Evolutionary conservation across 2,113 vertebrate species (phyloP), one percentile per base, ranked within the genome.

Genomic region (Rhynchomys soricoides): DNA sequence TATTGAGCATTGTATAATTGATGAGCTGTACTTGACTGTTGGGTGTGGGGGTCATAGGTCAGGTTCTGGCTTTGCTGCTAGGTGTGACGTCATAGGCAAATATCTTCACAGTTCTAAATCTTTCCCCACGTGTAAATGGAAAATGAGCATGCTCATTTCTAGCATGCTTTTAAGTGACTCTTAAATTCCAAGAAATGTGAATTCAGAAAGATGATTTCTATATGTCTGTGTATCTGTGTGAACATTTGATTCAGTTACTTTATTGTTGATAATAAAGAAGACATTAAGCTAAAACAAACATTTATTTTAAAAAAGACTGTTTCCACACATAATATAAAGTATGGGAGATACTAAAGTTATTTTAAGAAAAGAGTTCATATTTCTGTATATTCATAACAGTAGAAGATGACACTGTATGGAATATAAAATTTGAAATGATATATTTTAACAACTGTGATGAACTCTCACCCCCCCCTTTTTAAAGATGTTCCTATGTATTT

Each of bases 311-410:
- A 95, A 66, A 37, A 64, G 8, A 2, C 16, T 16, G 1, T 91
- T 91, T 90, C 29, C 15, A 52, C 4, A 77, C n/a, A 87, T 68
- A 87, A 24, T 5, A 45, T 81, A 48, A 40, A 87, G n/a, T 66
- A 37, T 11, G 5, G 3, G 21, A 48, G 24, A 5, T 85, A 62
- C 70, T 73, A 73, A 95, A 71, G 34, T 40, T 59, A 94, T 88
- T 71, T 79, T 81, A 70, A 83, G 24, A 17, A 93, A 31, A 45
- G 2, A 24, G 45, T 86, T 48, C 31, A 48, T 8, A 78, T 48
- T n/a, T 77, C 88, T 73, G 21, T 48, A 68, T 73, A 73, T 68
- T 12, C 57, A 19, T 89, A 94, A 97, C 98, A 91, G 96, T 85
- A 95, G 87, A 62, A 88, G 34, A 70, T 62, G 50, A 21, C 7